Conservation (phyloP, 2,113 vertebrate species). For the Illadopsis cleaveri region DNA sequence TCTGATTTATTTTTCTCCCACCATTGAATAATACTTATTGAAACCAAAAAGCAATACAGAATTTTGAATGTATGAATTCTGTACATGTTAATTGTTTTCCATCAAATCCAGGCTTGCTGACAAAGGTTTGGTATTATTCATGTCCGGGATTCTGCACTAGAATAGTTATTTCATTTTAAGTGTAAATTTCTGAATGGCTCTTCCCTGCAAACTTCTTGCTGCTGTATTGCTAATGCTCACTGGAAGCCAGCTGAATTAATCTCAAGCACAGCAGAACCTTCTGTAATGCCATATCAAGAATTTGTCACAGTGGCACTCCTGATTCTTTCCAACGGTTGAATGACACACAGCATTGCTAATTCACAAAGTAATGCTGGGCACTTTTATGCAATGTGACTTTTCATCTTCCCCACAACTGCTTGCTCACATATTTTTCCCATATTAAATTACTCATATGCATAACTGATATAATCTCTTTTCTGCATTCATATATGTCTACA, state of each 20-base stretch:
- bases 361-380: slow-evolving; percentile 1
- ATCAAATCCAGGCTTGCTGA: neutral
- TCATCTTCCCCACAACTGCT: neutral
- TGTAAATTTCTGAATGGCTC: neutral
- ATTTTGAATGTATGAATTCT: neutral
- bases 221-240: neutral
- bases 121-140: neutral
- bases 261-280: neutral
- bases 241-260: neutral
- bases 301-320: neutral
- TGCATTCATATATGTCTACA: neutral
- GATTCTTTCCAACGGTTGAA: slow-evolving; percentile 37
- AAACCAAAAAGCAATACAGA: neutral
- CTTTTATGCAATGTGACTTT: slow-evolving; percentile 42
- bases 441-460: slow-evolving; percentile 53
- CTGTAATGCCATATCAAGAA: slow-evolving; percentile 1
- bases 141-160: neutral
- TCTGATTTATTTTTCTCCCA: neutral
- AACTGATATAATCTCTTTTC: slow-evolving; percentile 41
- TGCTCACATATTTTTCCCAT: slow-evolving; percentile 27
- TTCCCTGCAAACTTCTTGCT: neutral
- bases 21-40: neutral
- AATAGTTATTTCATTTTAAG: neutral
- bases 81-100: neutral
- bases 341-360: slow-evolving; percentile 19